Conservation (phyloP, 2,797 vertebrate species). For the Crax fasciolata region DNA sequence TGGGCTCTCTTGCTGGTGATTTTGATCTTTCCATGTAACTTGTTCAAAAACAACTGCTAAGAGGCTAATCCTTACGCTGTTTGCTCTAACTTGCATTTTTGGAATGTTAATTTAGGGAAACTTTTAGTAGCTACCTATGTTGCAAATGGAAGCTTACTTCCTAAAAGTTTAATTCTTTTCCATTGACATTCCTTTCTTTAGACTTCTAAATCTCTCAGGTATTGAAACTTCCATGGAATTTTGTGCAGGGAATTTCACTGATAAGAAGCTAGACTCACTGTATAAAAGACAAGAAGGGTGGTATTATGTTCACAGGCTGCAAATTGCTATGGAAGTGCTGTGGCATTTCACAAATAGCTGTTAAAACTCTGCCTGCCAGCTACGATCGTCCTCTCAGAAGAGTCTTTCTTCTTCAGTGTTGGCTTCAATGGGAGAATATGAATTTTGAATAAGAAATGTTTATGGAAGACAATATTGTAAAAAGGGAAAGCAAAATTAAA, state of each 20-base stretch:
- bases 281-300: neutral
- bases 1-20: neutral
- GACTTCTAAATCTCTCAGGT: neutral
- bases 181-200: slow-evolving; percentile 10
- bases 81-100: slow-evolving; percentile 24
- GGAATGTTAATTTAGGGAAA: slow-evolving; percentile 22
- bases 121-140: neutral
- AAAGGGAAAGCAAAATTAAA: neutral
- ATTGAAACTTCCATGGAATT: neutral
- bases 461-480: neutral
- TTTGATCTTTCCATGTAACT: neutral
- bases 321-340: neutral
- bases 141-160: slow-evolving; percentile 2
- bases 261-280: neutral
- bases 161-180: neutral
- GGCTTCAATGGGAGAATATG: neutral
- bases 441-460: neutral
- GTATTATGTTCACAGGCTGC: neutral
- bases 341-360: slow-evolving; percentile 32
- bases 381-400: neutral
- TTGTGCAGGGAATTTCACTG: neutral
- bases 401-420: neutral
- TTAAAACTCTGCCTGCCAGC: neutral
- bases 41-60: neutral
- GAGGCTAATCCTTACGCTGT: neutral